These are phyloP conservation scores for Rhagoletis zephyria DNA, from an alignment of 1,140 invertebrate species.

Conservation along the genomic window DNA sequence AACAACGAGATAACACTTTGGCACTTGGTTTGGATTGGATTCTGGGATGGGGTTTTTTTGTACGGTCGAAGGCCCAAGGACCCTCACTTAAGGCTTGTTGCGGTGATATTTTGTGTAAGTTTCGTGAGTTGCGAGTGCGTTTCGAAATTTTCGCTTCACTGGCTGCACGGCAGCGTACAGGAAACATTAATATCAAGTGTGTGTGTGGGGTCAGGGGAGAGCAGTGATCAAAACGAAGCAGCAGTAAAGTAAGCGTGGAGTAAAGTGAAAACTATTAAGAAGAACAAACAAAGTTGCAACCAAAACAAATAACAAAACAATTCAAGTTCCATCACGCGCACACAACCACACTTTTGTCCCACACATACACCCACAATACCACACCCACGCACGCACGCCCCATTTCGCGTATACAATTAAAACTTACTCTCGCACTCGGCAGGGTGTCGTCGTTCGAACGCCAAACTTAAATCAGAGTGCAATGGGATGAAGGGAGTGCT, in stretches of 20 bases:
- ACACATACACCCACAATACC: no score
- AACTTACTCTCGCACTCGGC: neutral
- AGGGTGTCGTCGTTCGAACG: neutral
- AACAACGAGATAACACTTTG: neutral
- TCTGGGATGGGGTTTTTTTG: neutral
- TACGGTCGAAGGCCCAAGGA: neutral
- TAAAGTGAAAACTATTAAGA: slow-evolving; percentile 51
- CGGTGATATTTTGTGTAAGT: slow-evolving; percentile 10
- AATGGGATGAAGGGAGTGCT: neutral
- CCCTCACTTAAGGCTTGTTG: neutral
- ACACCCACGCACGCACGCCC: neutral
- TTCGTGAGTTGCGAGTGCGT: slow-evolving; percentile 3
- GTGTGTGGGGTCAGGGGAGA: neutral
- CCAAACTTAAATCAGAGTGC: neutral
- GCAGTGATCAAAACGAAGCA: neutral
- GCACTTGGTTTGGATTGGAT: neutral
- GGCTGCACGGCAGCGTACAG: neutral
- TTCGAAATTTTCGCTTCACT: slow-evolving; percentile 28
- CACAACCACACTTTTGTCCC: neutral
- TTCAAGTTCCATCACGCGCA: neutral
- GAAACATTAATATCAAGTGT: slow-evolving; percentile 17
- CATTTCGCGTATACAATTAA: neutral
- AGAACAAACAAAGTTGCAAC: slow-evolving; percentile 42
- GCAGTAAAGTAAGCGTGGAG: neutral
- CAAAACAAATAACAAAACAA: slow-evolving; percentile 41